Percentiles rank a stretch among this genome's conserved stretches.
phyloP scores from a whole-genome alignment of 2,113 vertebrate genomes.

The Barbus barbus region DNA sequence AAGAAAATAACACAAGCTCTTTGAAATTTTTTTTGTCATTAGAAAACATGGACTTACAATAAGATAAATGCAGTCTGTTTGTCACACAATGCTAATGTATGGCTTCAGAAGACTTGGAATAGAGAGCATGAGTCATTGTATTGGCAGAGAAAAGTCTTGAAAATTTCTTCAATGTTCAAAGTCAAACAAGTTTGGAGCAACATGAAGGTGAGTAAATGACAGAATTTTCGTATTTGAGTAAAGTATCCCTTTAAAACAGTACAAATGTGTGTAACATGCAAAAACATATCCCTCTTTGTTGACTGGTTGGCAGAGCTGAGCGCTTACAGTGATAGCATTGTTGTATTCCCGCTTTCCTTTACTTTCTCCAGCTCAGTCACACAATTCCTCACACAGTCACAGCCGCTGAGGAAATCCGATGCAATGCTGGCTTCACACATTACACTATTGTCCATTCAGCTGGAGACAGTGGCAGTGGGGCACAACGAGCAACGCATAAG shows the following conservation, averaged over 20 bases:
- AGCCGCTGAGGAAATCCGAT: conserved; percentile 54
- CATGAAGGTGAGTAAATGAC: not conserved
- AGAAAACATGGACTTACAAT: not conserved
- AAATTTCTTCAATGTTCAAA: not conserved
- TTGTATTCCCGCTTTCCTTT: not conserved
- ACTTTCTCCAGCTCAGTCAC: not conserved
- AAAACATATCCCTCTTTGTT: not conserved
- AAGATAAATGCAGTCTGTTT: not conserved
- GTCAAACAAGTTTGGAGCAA: not conserved
- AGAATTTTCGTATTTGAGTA: not conserved
- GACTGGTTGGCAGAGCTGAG: not conserved
- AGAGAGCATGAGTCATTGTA: not conserved
- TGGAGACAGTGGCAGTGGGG: conserved; percentile 52
- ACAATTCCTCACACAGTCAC: conserved; percentile 18
- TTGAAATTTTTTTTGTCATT: not conserved
- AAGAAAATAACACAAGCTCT: not conserved
- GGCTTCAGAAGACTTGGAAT: not conserved
- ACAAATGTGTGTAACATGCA: not conserved
- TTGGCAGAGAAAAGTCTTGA: not conserved
- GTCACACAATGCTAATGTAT: not conserved
- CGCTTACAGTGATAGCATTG: conserved; percentile 34
- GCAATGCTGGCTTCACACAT: conserved; percentile 48
- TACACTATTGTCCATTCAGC: conserved; percentile 58
- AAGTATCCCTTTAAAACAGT: not conserved
- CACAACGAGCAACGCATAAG: conserved; percentile 33